Conservation (phyloP, 2,888 invertebrate species). For the Brenthis ino region DNA sequence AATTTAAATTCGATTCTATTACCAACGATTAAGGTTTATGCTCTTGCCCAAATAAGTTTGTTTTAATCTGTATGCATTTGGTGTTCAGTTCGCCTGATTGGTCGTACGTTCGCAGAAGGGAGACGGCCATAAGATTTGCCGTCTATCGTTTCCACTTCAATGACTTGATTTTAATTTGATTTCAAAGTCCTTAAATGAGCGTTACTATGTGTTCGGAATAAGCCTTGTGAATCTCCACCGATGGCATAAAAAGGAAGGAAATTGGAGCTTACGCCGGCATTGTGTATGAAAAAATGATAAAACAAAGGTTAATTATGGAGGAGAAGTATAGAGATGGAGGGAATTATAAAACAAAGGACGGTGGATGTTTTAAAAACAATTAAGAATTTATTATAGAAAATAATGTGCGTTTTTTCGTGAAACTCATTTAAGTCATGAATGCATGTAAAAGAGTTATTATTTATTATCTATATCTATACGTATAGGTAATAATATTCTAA, state of each 20-base stretch:
- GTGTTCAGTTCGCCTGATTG: constrained; percentile 67
- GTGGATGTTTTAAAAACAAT: not conserved
- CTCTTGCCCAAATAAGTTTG: constrained; percentile 34
- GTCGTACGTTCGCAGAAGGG: constrained; percentile 59
- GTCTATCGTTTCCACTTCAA: constrained; percentile 65
- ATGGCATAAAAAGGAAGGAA: constrained; percentile 29
- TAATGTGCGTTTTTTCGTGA: constrained; percentile 6
- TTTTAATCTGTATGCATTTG: constrained; percentile 66
- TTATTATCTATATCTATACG: too few relatives aligned
- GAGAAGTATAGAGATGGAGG: constrained; percentile 33
- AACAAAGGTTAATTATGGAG: constrained; percentile 35
- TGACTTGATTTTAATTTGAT: constrained; percentile 65
- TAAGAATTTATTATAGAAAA: not conserved
- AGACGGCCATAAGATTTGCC: constrained; percentile 64
- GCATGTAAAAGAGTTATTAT: too few relatives aligned
- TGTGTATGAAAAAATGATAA: constrained; percentile 33
- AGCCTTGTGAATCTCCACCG: constrained; percentile 32
- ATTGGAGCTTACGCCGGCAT: constrained; percentile 32
- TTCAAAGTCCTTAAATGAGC: constrained; percentile 42
- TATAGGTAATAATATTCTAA: too few relatives aligned
- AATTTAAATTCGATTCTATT: constrained; percentile 43
- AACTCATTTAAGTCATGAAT: too few relatives aligned
- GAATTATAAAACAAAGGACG: constrained; percentile 23
- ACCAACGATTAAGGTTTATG: constrained; percentile 35
- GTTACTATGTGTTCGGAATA: constrained; percentile 41